Percentiles rank a stretch among this genome's conserved stretches.
Conservation (phyloP, 2,797 vertebrate species). For the Crocidura indochinensis region DNA sequence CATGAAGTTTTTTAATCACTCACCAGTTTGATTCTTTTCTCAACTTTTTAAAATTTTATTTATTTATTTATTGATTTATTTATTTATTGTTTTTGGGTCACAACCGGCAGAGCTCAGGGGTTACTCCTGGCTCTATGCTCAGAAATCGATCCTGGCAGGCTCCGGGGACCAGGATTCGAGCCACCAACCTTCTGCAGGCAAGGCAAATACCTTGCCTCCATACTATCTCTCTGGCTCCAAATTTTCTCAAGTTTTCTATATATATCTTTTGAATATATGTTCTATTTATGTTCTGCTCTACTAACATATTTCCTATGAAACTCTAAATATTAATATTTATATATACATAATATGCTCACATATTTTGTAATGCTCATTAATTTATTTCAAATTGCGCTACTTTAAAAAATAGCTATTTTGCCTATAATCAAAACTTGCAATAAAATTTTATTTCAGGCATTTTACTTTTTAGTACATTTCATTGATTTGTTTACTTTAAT, state of each 20-base stretch:
- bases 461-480: background rate
- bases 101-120: too few species aligned
- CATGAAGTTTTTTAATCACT: background rate
- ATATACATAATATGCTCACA: background rate
- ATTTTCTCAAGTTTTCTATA: too few species aligned
- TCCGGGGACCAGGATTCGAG: too few species aligned
- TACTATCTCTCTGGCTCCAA: too few species aligned
- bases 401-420: background rate
- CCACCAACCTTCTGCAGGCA: too few species aligned
- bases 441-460: slow-evolving; percentile 6
- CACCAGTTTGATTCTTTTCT: background rate
- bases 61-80: too few species aligned
- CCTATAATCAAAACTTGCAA: background rate
- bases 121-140: too few species aligned
- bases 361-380: background rate
- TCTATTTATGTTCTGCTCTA: background rate
- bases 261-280: background rate
- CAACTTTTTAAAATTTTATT: too few species aligned
- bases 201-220: too few species aligned
- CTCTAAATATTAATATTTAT: background rate
- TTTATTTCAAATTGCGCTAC: background rate
- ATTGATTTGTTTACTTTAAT: background rate
- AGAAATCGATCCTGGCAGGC: too few species aligned
- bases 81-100: too few species aligned
- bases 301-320: background rate